Base-by-base conservation (phyloP, 2,797 vertebrate genomes). In the Myotis planiceps region DNA sequence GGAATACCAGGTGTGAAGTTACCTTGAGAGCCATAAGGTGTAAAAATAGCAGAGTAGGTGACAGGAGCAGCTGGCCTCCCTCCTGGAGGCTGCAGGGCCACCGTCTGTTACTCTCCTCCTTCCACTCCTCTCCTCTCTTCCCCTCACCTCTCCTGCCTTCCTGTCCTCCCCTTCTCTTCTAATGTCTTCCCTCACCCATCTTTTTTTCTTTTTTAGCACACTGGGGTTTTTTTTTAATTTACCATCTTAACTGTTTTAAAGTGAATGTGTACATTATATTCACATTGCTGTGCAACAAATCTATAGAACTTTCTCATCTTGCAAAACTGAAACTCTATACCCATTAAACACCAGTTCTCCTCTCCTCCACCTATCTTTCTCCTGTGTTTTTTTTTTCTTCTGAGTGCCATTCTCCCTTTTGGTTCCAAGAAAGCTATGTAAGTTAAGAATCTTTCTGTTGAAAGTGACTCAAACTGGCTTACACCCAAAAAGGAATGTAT, bases 41-140 rank as follows among this genome's bases (percentile, higher is more conserved):
- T 92, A 94, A 96, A 92, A 95, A 95, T 92, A 96, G 93, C 89
- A n/a, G 86, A 81, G 68, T 32, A 94, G 93, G 93, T 92, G 92
- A 72, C 53, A 49, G 90, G 94, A 95, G 93, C 93, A 89, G 88
- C 83, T 81, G 89, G 94, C 89, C 96, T 87, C 89, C 8, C 96
- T 84, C 95, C 95, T 82, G 92, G 89, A 83, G 66, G 45, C 71
- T 45, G 81, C 84, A 16, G 84, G 69, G 89, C 94, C 80, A 55
- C 92, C 91, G 91, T 95, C 95, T 82, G 95, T 69, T 60, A 9
- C 66, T 68, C 27, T 81, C 29, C 15, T 32, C 25, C 39, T 29
- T 42, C 78, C 39, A 10, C 29, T 32, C 23, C 10, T 49, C 29
- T 32, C 32, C 8, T 39, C 27, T 29, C 19, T 6, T 49, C 45